These are phyloP conservation scores for Amiota mariae DNA, from an alignment of 2,888 invertebrate species.

Conservation along the genomic window DNA sequence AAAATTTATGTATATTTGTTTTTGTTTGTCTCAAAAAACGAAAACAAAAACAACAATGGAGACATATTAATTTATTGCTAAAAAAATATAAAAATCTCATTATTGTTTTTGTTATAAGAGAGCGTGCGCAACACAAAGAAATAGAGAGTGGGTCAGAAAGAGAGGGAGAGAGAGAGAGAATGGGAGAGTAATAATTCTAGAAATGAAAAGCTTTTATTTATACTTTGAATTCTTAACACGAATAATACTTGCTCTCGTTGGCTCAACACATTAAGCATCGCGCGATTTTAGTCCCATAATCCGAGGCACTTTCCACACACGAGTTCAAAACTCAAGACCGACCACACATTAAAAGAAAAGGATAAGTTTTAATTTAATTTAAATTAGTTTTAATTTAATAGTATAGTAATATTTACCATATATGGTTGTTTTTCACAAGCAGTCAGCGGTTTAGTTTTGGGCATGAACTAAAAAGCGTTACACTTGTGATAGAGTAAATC, in stretches of 20 bases:
- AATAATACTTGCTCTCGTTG: not conserved
- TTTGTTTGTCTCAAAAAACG: too few relatives aligned
- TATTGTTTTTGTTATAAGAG: not conserved
- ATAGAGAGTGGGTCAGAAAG: not conserved
- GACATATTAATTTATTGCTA: not conserved
- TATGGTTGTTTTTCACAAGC: constrained; percentile 56
- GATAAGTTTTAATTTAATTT: not conserved
- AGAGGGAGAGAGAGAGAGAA: not conserved
- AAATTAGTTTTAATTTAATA: not conserved
- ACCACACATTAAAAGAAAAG: not conserved
- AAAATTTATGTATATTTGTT: too few relatives aligned
- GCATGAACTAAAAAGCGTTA: constrained; percentile 64
- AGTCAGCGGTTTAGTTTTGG: constrained; percentile 68
- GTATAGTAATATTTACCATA: not conserved
- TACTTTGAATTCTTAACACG: not conserved
- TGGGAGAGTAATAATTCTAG: not conserved
- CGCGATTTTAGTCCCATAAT: not conserved
- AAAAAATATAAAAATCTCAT: too few relatives aligned
- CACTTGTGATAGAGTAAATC: constrained; percentile 69
- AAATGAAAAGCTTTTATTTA: not conserved
- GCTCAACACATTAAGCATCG: not conserved
- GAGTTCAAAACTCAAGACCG: not conserved
- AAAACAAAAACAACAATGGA: not conserved
- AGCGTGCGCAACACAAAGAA: not conserved
- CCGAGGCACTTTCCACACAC: not conserved